Base-by-base conservation (phyloP, 1,140 invertebrate species). In the Neodiprion lecontei region DNA sequence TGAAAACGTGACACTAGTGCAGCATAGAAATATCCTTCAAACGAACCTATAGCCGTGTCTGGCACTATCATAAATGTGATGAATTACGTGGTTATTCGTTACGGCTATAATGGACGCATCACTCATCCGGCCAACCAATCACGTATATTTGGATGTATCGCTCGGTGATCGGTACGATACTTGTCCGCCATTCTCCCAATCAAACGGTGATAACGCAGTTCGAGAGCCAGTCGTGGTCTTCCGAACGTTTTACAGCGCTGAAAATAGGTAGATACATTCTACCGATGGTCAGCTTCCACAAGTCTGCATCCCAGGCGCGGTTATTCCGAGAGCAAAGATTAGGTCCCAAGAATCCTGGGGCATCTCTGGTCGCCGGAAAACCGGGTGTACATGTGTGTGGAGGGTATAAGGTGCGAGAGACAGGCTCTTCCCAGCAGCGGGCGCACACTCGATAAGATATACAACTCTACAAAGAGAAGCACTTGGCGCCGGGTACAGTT, bases 381-480 rank as follows among this genome's bases (percentile, higher is more conserved):
- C 7, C n/a, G n/a, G 53, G 53, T 61, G 53, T 61, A 4, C 8
- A 9, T 61, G 53, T 61, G 9, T 61, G 9, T 12, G 53, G 2
- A 40, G 28, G 28, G 28, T 61, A 61, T 17, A 61, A 40, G 11
- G 53, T 17, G 53, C n/a, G 53, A 61, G 53, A 61, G 11, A 61
- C 53, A 12, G n/a, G 28, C 28, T 40, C 28, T 40, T 40, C 28
- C 5, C 28, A 40, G 28, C 53, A 17, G 5, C 28, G 28, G 28
- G 28, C 28, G 53, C 53, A 14, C 53, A 14, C n/a, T 61, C 53
- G 53, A 61, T 61, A 61, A 61, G 53, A 61, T 61, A 61, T 61
- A 61, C n/a, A 61, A 61, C 53, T 61, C 53, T 61, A 17, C 11
- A 61, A 61, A 61, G 53, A 61, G 53, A 61, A 61, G 53, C 53